Evolutionary conservation across 2,797 vertebrate species (phyloP).

Genomic region (Coendou prehensilis): DNA sequence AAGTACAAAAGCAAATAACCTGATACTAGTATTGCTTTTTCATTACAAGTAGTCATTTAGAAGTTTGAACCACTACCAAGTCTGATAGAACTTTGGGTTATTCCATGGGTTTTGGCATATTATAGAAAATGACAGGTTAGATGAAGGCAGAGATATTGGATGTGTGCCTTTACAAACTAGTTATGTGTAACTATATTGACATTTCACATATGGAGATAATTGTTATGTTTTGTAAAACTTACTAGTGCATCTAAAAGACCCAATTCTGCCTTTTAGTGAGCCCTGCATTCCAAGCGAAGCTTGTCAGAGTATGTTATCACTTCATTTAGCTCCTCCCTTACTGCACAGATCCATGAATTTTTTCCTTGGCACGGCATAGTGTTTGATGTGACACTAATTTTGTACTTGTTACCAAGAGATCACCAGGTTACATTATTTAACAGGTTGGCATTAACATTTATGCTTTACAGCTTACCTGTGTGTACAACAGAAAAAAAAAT

Average conservation of each 20-base stretch:
- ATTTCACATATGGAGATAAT: neutral
- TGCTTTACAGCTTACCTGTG: conserved; percentile 18
- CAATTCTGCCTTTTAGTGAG: conserved; percentile 8
- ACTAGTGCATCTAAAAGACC: neutral
- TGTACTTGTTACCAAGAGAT: conserved; percentile 36
- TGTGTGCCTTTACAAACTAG: conserved; percentile 28
- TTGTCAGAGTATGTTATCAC: neutral
- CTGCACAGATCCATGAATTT: neutral
- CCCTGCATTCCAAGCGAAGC: neutral
- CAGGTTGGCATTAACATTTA: neutral
- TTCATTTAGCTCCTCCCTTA: conserved; percentile 5
- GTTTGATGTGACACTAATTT: neutral
- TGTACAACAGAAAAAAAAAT: neutral
- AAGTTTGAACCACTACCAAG: neutral
- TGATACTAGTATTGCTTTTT: neutral
- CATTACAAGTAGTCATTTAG: neutral
- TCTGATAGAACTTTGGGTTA: neutral
- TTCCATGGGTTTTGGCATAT: neutral
- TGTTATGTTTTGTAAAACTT: neutral
- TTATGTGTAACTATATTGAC: neutral
- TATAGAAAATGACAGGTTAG: conserved; percentile 13
- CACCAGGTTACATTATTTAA: neutral
- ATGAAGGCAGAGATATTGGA: neutral
- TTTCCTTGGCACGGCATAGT: neutral
- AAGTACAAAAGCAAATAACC: neutral